Evolutionary conservation across 2,888 invertebrate species (phyloP).

Genomic region (Phalangium opilio): DNA sequence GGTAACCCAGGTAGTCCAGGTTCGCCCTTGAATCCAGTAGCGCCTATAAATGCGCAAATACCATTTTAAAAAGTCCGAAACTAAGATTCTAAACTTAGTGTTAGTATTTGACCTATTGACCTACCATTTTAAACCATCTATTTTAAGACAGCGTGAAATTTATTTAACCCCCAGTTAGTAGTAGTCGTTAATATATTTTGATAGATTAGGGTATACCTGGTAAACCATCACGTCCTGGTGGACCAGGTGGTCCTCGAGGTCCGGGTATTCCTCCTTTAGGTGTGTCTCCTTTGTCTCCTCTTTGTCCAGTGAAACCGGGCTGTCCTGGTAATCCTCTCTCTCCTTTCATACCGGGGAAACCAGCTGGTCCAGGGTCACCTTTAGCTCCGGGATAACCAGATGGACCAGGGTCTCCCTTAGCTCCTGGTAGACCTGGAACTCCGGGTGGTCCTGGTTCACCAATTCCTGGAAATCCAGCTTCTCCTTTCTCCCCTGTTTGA

Average conservation of each 20-base stretch:
- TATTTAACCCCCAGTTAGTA: no score
- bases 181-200: no score
- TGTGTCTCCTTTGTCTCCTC: constrained; percentile 13
- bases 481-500: constrained; percentile 35
- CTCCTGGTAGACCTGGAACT: constrained; percentile 52
- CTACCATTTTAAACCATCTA: no score
- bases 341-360: constrained; percentile 33
- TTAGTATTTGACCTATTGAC: no score
- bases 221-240: constrained; percentile 41
- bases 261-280: constrained; percentile 51
- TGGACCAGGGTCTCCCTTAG: constrained; percentile 38
- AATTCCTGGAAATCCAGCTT: constrained; percentile 50
- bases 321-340: constrained; percentile 10
- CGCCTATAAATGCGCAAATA: not conserved
- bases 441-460: constrained; percentile 63
- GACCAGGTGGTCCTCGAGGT: constrained; percentile 48
- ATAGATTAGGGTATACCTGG: constrained; percentile 11
- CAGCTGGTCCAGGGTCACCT: constrained; percentile 35
- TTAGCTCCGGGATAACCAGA: constrained; percentile 41
- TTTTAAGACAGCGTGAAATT: no score
- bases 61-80: no score
- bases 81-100: no score
- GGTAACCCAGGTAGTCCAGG: constrained; percentile 47
- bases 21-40: constrained; percentile 40
- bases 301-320: constrained; percentile 15